Percentiles rank a stretch among this genome's conserved stretches.
Evolutionary conservation across 2,888 invertebrate species (phyloP).

Genomic region (Lordiphosa fenestrarum): DNA sequence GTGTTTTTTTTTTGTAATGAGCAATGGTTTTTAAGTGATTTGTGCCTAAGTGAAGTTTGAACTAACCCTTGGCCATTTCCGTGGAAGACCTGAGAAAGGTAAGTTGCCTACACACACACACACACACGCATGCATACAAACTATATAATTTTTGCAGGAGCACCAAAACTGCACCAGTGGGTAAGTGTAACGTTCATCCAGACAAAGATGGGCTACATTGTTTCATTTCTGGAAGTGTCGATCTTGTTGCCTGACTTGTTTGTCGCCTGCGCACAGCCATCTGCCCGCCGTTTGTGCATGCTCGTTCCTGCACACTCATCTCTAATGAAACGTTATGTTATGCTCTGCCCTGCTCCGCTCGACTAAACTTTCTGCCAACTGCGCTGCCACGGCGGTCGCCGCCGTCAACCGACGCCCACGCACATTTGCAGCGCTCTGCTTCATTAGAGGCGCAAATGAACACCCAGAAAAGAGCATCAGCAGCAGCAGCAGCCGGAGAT

Average conservation of each 20-base stretch:
- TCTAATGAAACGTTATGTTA: conserved; percentile 72
- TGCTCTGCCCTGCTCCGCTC: conserved; percentile 11
- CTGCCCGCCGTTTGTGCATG: conserved; percentile 13
- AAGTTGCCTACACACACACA: too few species aligned
- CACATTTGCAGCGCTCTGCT: conserved; percentile 67
- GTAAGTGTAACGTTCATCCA: too few species aligned
- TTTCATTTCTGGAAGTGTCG: too few species aligned
- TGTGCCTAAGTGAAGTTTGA: too few species aligned
- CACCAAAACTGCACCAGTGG: too few species aligned
- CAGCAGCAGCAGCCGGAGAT: background rate
- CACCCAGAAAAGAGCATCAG: conserved; percentile 27
- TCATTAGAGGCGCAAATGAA: conserved; percentile 70
- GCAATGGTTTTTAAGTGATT: too few species aligned
- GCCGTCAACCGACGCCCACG: conserved; percentile 48
- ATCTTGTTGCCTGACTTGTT: background rate
- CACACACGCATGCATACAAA: too few species aligned
- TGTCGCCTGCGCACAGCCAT: background rate
- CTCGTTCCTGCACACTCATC: conserved; percentile 66
- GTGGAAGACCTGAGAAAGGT: too few species aligned
- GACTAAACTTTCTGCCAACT: conserved; percentile 53
- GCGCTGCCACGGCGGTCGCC: conserved; percentile 27
- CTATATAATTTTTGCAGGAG: too few species aligned
- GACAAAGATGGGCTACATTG: too few species aligned
- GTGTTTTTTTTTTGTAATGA: too few species aligned
- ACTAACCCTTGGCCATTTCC: too few species aligned